Evolutionary conservation across 1,140 invertebrate species (phyloP), one percentile per base, ranked within the genome.

Genomic region (Micrasema longulum): DNA sequence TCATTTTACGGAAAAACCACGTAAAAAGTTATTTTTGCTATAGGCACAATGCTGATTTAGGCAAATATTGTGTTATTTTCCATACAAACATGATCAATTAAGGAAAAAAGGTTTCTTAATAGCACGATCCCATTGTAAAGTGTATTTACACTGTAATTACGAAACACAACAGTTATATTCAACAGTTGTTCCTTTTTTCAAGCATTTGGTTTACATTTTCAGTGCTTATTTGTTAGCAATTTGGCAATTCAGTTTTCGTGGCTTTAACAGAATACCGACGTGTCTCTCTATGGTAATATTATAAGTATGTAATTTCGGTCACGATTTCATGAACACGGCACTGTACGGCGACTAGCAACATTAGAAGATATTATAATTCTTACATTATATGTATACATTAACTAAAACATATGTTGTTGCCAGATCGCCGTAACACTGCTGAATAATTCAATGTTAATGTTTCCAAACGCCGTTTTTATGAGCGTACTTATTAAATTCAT

Each of bases 401-500:
- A 31, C 26, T 9, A 18, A n/a, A n/a, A n/a, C n/a, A n/a, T n/a
- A n/a, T n/a, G n/a, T n/a, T n/a, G n/a, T n/a, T n/a, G n/a, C n/a
- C n/a, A n/a, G n/a, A n/a, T n/a, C n/a, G n/a, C n/a, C n/a, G n/a
- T n/a, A n/a, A n/a, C n/a, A n/a, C n/a, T n/a, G n/a, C n/a, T n/a
- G 20, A 22, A 52, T 52, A 52, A 52, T 52, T 52, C 48, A 52
- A 52, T 52, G 48, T 52, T 52, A 22, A 52, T 23, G 48, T 52
- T 52, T 16, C 48, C 18, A 52, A 52, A 52, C 23, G 20, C 2
- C 3, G 26, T 31, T 31, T 31, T 31, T n/a, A n/a, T n/a, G n/a
- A n/a, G n/a, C n/a, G n/a, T n/a, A n/a, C n/a, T n/a, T n/a, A n/a
- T n/a, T n/a, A n/a, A n/a, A n/a, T n/a, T n/a, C n/a, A n/a, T n/a